Conservation (phyloP, 2,797 vertebrate species). For the Intellagama lesueurii region DNA sequence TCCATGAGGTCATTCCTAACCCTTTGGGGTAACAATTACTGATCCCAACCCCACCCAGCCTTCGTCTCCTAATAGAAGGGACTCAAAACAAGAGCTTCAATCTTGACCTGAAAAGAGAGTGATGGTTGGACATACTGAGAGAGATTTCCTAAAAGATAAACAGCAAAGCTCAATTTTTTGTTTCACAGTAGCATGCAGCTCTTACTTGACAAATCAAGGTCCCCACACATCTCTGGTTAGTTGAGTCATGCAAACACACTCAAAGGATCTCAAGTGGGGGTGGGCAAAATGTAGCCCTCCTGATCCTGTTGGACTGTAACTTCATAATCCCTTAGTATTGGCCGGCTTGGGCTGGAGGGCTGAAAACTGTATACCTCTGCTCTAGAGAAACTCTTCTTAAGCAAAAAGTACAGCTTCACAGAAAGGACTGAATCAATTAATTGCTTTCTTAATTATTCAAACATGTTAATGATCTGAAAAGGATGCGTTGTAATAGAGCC, state of each 20-base stretch:
- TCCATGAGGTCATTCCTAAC: background rate
- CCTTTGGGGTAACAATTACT: background rate
- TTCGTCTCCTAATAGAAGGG: background rate
- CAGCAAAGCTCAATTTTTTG: background rate
- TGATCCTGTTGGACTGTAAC: too few relatives aligned
- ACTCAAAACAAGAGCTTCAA: background rate
- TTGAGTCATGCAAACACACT: too few relatives aligned
- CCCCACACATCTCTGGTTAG: too few relatives aligned
- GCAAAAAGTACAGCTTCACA: background rate
- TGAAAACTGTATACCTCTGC: too few relatives aligned
- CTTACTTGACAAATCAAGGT: too few relatives aligned
- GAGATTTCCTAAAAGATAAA: too few relatives aligned
- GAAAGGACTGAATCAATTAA: background rate
- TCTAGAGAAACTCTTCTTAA: background rate
- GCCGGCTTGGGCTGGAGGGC: too few relatives aligned
- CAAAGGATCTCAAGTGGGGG: too few relatives aligned
- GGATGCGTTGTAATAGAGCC: background rate
- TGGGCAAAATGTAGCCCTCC: too few relatives aligned
- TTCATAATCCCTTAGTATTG: too few relatives aligned
- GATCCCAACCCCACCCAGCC: background rate
- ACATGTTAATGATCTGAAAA: background rate
- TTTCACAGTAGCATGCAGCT: too few relatives aligned
- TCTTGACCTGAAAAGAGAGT: background rate
- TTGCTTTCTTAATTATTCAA: slow-evolving; percentile 6
- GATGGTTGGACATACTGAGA: background rate